These are phyloP conservation scores for Manis pentadactyla DNA, from an alignment of 2,797 vertebrate genomes.

Conservation along the genomic window DNA sequence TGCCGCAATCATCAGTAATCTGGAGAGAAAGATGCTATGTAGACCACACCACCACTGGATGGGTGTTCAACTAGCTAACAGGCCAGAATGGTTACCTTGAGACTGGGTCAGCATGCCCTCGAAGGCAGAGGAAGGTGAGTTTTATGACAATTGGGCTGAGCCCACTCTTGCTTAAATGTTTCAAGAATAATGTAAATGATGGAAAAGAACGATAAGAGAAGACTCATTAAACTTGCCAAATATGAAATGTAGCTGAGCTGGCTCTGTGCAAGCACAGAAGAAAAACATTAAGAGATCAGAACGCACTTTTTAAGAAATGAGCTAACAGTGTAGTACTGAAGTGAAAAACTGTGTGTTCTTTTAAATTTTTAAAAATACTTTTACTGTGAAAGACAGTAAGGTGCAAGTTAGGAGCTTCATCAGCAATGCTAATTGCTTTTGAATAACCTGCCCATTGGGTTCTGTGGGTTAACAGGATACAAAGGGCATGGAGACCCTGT, in stretches of 20 bases:
- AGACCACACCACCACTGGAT: neutral
- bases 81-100: neutral
- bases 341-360: neutral
- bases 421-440: neutral
- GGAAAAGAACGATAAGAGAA: conserved; percentile 62
- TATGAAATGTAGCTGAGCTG: conserved; percentile 8
- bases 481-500: neutral
- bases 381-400: neutral
- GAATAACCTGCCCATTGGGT: neutral
- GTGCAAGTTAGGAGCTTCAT: neutral
- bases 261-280: neutral
- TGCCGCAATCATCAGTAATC: neutral
- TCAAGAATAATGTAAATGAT: conserved; percentile 66
- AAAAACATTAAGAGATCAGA: conserved; percentile 36
- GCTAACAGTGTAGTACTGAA: neutral
- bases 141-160: conserved; percentile 59
- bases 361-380: neutral
- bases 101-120: conserved; percentile 64
- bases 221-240: conserved; percentile 62
- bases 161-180: conserved; percentile 48
- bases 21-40: neutral
- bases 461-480: neutral
- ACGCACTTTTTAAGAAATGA: neutral
- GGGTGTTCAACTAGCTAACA: neutral
- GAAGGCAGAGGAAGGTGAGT: neutral